phyloP scores from a whole-genome alignment of 2,888 invertebrate species.

The Drosophila hamatofila region DNA sequence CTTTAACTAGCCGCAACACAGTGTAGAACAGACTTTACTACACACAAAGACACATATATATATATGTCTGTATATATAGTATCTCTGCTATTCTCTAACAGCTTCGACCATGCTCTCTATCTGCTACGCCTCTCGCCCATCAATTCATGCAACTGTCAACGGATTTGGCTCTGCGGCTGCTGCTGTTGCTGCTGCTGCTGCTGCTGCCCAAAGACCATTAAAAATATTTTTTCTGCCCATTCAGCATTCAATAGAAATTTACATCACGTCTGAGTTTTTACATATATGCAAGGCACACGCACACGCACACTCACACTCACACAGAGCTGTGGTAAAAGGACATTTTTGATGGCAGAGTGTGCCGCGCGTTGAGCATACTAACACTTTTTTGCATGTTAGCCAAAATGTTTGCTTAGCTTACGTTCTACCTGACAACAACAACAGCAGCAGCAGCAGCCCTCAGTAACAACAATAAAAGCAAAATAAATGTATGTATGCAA shows the following conservation, averaged over 20 bases:
- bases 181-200: slow-evolving; percentile 22
- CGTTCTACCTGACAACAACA: slow-evolving; percentile 61
- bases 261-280: slow-evolving; percentile 80
- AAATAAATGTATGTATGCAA: slow-evolving; percentile 19
- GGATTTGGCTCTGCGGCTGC: slow-evolving; percentile 32
- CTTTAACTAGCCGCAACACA: slow-evolving; percentile 48
- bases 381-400: slow-evolving; percentile 72
- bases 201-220: slow-evolving; percentile 72
- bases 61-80: slow-evolving; percentile 19
- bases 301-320: slow-evolving; percentile 6
- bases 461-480: slow-evolving; percentile 72
- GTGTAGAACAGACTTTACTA: slow-evolving; percentile 43
- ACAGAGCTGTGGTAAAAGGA: slow-evolving; percentile 57
- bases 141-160: slow-evolving; percentile 61
- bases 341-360: slow-evolving; percentile 69
- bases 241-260: slow-evolving; percentile 81
- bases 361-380: slow-evolving; percentile 77
- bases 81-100: neutral
- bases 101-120: neutral
- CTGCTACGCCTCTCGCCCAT: slow-evolving; percentile 8
- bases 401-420: slow-evolving; percentile 73
- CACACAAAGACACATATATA: slow-evolving; percentile 18
- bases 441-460: slow-evolving; percentile 9
- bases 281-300: slow-evolving; percentile 41
- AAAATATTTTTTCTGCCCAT: slow-evolving; percentile 80